Evolutionary conservation across 2,888 invertebrate genomes (phyloP).

Genomic region (Eilema griseolum): DNA sequence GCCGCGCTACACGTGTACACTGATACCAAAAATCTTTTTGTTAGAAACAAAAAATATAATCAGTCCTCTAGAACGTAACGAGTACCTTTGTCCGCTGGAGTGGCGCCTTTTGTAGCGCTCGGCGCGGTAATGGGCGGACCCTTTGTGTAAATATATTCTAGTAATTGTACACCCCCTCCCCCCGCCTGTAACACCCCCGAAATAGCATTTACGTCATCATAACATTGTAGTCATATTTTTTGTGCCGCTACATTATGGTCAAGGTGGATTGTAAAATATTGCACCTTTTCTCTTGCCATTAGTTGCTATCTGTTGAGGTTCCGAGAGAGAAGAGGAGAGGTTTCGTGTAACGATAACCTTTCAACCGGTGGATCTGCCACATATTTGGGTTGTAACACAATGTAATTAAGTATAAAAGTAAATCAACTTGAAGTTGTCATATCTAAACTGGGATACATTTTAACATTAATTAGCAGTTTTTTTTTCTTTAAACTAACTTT

Average conservation of each 20-base stretch:
- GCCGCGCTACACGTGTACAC: conserved; percentile 15
- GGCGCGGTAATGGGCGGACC: conserved; percentile 59
- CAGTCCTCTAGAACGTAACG: conserved; percentile 67
- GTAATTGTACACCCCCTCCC: conserved; percentile 59
- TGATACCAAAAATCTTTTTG: conserved; percentile 65
- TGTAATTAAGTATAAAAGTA: no score
- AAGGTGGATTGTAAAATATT: conserved; percentile 34
- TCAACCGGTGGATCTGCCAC: background rate
- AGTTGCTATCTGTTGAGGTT: conserved; percentile 16
- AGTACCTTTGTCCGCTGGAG: conserved; percentile 68
- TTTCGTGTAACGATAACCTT: no score
- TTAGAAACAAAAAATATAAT: conserved; percentile 69
- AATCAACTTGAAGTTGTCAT: no score
- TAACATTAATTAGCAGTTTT: no score
- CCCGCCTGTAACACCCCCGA: conserved; percentile 30
- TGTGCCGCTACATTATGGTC: conserved; percentile 37
- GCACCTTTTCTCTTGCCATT: conserved; percentile 24
- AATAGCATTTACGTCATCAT: conserved; percentile 51
- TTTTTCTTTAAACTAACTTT: no score
- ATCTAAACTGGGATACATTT: no score
- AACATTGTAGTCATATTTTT: conserved; percentile 46
- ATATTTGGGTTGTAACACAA: background rate
- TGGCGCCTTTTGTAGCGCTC: conserved; percentile 55
- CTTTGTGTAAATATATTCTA: conserved; percentile 69
- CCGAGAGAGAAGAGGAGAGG: no score